These are phyloP conservation scores for Pelecanus crispus DNA, from an alignment of 2,113 vertebrate species.

Conservation along the genomic window DNA sequence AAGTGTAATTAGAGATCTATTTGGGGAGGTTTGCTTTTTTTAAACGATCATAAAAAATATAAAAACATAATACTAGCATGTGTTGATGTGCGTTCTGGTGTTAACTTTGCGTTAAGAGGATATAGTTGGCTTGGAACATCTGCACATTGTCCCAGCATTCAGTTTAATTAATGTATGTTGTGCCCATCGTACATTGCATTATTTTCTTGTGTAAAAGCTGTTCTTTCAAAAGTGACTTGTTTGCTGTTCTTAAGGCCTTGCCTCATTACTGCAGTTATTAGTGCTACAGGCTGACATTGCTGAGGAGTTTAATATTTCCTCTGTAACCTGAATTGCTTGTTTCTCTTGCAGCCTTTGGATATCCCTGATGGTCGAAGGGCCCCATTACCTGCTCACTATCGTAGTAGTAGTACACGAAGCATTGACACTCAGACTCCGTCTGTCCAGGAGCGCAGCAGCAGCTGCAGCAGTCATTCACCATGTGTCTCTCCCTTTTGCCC, in stretches of 20 bases:
- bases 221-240: neutral
- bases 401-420: conserved; percentile 86
- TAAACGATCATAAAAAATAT: neutral
- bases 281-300: neutral
- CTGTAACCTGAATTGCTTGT: neutral
- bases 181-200: neutral
- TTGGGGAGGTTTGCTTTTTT: neutral
- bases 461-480: conserved; percentile 84
- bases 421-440: conserved; percentile 92
- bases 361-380: conserved; percentile 88
- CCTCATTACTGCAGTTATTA: neutral
- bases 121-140: neutral
- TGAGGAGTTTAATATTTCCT: neutral
- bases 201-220: neutral
- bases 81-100: neutral
- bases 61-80: neutral
- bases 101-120: neutral
- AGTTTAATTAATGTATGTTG: neutral
- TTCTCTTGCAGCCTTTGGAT: conserved; percentile 80
- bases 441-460: conserved; percentile 84
- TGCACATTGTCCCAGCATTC: neutral
- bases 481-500: conserved; percentile 85
- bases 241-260: neutral
- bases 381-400: conserved; percentile 84
- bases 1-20: neutral